These are phyloP conservation scores for Pseudotriccus pelzelni DNA, from an alignment of 2,797 vertebrate species.

Conservation along the genomic window DNA sequence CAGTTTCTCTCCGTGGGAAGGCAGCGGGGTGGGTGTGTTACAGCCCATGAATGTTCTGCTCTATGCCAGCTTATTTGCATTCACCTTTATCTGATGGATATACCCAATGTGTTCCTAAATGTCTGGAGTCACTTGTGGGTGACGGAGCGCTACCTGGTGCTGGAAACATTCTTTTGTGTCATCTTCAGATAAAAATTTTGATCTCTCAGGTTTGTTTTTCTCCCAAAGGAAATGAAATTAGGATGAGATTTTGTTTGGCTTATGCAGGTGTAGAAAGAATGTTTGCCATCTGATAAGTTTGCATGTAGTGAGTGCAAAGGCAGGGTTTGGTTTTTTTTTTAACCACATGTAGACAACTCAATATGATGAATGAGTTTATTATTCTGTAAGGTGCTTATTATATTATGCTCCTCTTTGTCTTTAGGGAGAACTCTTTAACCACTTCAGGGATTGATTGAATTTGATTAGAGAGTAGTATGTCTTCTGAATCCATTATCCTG, in stretches of 20 bases:
- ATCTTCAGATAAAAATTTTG: neutral
- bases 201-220: slow-evolving; percentile 4
- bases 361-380: slow-evolving; percentile 55
- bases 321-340: neutral
- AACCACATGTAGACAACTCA: neutral
- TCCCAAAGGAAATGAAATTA: slow-evolving; percentile 3
- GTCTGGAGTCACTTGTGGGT: neutral
- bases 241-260: neutral
- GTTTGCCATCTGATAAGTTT: neutral
- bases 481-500: slow-evolving; percentile 7
- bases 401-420: slow-evolving; percentile 32
- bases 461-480: slow-evolving; percentile 41
- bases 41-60: neutral
- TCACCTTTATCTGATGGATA: neutral
- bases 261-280: neutral
- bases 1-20: neutral
- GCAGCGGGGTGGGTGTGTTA: slow-evolving; percentile 2
- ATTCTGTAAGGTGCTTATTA: slow-evolving; percentile 46
- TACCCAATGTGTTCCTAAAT: neutral
- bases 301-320: neutral
- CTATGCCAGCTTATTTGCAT: neutral
- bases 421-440: slow-evolving; percentile 40
- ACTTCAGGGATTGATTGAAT: slow-evolving; percentile 41
- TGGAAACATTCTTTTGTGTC: neutral
- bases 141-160: neutral